phyloP scores from a whole-genome alignment of 2,113 vertebrate genomes.

The Lagopus muta region DNA sequence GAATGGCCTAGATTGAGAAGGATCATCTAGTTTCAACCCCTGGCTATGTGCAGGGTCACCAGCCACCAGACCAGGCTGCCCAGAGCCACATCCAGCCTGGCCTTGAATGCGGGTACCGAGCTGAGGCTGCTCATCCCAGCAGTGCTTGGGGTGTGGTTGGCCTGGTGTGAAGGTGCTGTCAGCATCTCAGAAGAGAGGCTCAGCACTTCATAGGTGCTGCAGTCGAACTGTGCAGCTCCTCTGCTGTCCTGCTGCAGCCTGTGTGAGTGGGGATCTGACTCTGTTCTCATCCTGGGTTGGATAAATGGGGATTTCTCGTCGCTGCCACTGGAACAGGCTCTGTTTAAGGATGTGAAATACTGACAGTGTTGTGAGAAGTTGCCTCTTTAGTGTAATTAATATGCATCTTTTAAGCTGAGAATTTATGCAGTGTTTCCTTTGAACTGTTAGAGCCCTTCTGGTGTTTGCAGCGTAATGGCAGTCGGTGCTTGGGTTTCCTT shows the following conservation, averaged over 20 bases:
- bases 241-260: background rate
- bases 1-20: too few relatives aligned
- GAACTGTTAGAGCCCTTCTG: background rate
- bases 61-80: too few relatives aligned
- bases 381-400: background rate
- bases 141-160: background rate
- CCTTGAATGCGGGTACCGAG: background rate
- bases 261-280: background rate
- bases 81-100: too few relatives aligned
- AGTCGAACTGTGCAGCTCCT: accelerated
- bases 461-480: background rate
- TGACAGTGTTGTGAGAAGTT: background rate
- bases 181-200: background rate
- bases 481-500: background rate
- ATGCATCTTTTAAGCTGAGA: background rate
- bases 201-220: background rate
- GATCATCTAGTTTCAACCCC: too few relatives aligned
- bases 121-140: background rate
- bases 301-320: background rate
- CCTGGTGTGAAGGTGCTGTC: background rate
- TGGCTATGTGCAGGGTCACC: too few relatives aligned
- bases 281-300: accelerated
- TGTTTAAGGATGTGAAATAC: background rate
- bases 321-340: background rate
- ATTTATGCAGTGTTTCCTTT: background rate